These are phyloP conservation scores for Hylia prasina DNA, from an alignment of 2,113 vertebrate genomes.

Conservation along the genomic window DNA sequence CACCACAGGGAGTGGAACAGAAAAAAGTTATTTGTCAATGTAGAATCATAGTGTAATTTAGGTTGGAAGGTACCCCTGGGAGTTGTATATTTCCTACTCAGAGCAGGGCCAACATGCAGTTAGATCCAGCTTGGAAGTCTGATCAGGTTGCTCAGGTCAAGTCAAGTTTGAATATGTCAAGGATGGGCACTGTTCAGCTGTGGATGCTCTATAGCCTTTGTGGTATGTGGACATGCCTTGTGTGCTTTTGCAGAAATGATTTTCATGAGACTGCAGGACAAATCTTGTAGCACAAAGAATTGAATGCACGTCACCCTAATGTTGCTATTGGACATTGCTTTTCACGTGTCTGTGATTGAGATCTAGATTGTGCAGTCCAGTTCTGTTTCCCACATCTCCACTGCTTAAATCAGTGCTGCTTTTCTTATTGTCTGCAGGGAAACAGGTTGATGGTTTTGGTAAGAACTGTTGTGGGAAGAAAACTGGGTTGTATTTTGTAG, in stretches of 20 bases:
- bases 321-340: not conserved
- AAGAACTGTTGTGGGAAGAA: not conserved
- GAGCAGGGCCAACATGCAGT: not conserved
- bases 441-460: not conserved
- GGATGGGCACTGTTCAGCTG: not conserved
- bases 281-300: not conserved
- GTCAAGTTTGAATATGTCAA: not conserved
- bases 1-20: not conserved
- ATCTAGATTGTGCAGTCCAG: not conserved
- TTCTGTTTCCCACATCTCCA: not conserved
- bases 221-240: not conserved
- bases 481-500: not conserved
- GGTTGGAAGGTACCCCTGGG: not conserved
- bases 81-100: not conserved
- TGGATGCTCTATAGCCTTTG: not conserved
- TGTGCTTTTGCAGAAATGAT: not conserved
- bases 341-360: fast-evolving
- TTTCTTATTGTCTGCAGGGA: not conserved
- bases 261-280: not conserved
- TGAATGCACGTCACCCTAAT: not conserved
- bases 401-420: not conserved
- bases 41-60: not conserved
- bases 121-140: not conserved
- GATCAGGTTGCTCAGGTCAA: not conserved
- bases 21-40: not conserved